Base-by-base conservation (phyloP, 1,140 invertebrate genomes). In the Neuroterus valhalla region DNA sequence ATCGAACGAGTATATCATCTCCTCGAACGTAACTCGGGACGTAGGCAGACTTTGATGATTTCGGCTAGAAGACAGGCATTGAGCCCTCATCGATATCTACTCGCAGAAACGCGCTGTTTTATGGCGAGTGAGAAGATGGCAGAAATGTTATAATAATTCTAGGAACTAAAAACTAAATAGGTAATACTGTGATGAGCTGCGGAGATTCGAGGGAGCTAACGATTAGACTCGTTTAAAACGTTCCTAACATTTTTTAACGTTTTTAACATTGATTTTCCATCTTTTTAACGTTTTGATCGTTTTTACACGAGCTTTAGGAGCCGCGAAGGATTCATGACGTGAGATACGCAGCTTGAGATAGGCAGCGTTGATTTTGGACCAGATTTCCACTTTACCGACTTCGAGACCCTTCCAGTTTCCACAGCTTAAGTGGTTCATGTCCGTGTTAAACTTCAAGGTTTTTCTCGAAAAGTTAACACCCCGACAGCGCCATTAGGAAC, bases 1-100 rank as follows among this genome's bases (percentile, higher is more conserved):
- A 87, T 87, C 81, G 86, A 89, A 85, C 87, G 87, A 82, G 79
- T 83, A 82, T 81, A 75, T 76, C 68, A 77, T 81, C 74, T 72
- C 38, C 66, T 83, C 76, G 80, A 83, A 80, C 79, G 76, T 72
- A 76, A 79, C 74, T 77, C 75, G 71, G 55, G 55, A 62, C 74
- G 72, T 76, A 75, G 26, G 72, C 69, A 67, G 75, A 68, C 76
- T 76, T 78, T 74, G 23, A 66, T 78, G 44, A 75, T 76, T 75
- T 79, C 67, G 73, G 78, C 78, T 73, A 74, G 76, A 78, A 78
- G 80, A 79, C 74, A 76, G 80, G 15, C 52, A 75, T 77, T 70
- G 77, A 77, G 74, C 71, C 81, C 80, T 71, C 74, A 72, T 78
- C 74, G 74, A 74, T 68, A 76, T 74, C 79, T 66, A 76, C 73